phyloP scores from a whole-genome alignment of 2,113 vertebrate genomes.

The Tiliqua scincoides region DNA sequence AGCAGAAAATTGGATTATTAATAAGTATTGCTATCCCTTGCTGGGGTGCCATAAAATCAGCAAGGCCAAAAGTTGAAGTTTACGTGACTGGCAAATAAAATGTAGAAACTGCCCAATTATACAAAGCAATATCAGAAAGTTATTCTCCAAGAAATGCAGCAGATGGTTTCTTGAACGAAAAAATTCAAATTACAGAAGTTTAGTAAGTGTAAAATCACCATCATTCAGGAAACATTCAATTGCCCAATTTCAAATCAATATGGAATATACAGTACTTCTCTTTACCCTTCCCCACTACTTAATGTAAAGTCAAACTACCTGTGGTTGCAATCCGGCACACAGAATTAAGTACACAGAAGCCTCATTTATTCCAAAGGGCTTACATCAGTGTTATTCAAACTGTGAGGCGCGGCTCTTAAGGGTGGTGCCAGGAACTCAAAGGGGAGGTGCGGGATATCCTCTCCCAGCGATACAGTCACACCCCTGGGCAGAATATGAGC shows the following conservation, averaged over 20 bases:
- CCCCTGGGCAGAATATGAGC: too few species aligned
- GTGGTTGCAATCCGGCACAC: background rate
- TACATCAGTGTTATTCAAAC: too few species aligned
- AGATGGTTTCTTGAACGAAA: background rate
- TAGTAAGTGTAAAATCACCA: background rate
- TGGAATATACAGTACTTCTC: background rate
- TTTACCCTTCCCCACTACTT: background rate
- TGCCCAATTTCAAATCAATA: background rate
- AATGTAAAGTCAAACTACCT: background rate
- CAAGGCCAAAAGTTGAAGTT: background rate
- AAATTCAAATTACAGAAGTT: background rate
- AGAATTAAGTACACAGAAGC: background rate
- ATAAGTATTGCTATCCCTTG: conserved; percentile 7
- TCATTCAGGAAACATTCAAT: background rate
- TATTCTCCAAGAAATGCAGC: background rate
- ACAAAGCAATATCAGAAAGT: background rate
- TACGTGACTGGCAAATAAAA: background rate
- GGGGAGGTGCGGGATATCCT: too few species aligned
- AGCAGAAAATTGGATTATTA: conserved; percentile 30
- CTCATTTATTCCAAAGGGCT: background rate
- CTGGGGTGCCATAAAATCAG: conserved; percentile 9
- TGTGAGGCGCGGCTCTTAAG: too few species aligned
- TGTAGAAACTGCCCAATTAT: background rate
- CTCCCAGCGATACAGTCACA: too few species aligned
- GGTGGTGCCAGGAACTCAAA: too few species aligned